phyloP scores from a whole-genome alignment of 2,113 vertebrate genomes.

The Rhodinocichla rosea region DNA sequence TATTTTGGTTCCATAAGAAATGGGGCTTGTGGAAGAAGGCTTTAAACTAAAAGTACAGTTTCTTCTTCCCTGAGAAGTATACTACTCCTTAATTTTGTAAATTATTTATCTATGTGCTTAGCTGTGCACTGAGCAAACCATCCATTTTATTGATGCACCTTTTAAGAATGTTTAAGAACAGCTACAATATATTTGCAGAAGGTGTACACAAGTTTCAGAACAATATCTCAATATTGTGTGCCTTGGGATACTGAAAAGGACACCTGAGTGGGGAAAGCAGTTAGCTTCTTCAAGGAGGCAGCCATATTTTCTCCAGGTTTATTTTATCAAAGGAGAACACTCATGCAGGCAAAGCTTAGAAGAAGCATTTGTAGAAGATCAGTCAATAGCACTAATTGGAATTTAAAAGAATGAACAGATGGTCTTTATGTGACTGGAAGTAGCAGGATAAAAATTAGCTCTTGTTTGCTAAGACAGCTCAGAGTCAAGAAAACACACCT shows the following conservation, averaged over 20 bases:
- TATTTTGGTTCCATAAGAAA: not conserved
- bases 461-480: slow-evolving; percentile 41
- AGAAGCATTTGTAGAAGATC: slow-evolving; percentile 48
- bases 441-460: slow-evolving; percentile 55
- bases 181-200: not conserved
- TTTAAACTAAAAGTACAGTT: not conserved
- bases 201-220: not conserved
- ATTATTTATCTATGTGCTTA: not conserved
- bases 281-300: not conserved
- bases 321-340: not conserved
- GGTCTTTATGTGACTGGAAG: slow-evolving; percentile 72
- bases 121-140: not conserved
- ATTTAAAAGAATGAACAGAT: slow-evolving; percentile 76
- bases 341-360: not conserved
- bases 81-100: not conserved
- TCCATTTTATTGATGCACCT: not conserved
- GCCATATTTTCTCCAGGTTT: not conserved
- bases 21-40: not conserved
- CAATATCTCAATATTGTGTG: not conserved
- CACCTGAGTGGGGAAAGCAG: not conserved
- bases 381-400: slow-evolving; percentile 73
- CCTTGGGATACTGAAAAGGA: not conserved
- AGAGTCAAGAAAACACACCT: slow-evolving; percentile 70
- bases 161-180: not conserved
- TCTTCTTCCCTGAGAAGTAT: not conserved